Evolutionary conservation across 2,888 invertebrate species (phyloP), one percentile per base, ranked within the genome.

Genomic region (Isoperla grammatica): DNA sequence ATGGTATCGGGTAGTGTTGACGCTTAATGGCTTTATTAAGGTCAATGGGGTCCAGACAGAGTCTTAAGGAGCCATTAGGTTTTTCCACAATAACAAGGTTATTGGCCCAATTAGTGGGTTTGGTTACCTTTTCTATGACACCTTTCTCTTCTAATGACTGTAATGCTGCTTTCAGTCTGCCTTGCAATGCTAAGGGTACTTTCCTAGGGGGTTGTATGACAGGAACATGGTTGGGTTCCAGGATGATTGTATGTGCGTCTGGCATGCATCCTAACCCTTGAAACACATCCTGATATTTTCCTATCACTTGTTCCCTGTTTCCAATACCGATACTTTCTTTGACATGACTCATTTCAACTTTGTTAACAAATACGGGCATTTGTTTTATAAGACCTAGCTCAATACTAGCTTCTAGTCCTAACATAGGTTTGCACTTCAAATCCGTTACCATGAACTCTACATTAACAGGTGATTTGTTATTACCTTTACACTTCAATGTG

Each of bases 11-110:
- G 60, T 64, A 62, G 53, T 66, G 61, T 57, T 67, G 57, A 60
- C 63, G 43, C 55, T 60, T 56, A 46, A 67, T 59, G 45, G 57
- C 49, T 62, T 66, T 65, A 60, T 67, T 69, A 50, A 65, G 57
- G 40, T 68, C 63, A 35, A 62, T 55, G 6, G 70, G 69, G 49
- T 70, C 68, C 46, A 70, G 49, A 60, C 70, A 70, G 11, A 70
- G 37, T 20, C 69, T 43, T 12, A 69, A 20, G 6, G 61, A 62
- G n/a, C 60, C 61, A 61, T 68, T 61, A 17, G 65, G 64, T 59
- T 69, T 69, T 56, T 68, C 67, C 9, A 68, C 67, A 37, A 68
- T 65, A 1, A 68, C 67, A 8, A 68, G 45, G 60, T 67, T 68
- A 59, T 50, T 64, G 9, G 64, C 59, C 66, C 65, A 66, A 19